Evolutionary conservation across 2,113 vertebrate genomes (phyloP), one percentile per base, ranked within the genome.

Genomic region (Meleagris gallopavo): DNA sequence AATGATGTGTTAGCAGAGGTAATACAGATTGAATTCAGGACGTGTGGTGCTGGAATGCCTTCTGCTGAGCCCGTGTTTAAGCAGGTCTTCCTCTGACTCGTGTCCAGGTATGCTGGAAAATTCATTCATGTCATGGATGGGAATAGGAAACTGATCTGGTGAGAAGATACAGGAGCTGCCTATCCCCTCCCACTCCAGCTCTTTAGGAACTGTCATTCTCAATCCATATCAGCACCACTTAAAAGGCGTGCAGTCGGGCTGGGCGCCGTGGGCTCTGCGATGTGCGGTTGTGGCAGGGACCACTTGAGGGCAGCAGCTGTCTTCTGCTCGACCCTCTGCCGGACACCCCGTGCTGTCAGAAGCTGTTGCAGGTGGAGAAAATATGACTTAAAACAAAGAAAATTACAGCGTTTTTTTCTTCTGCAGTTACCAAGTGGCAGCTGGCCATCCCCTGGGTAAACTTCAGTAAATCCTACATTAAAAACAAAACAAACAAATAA

Each of bases 221-320:
- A 15, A 10, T 29, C 36, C 5, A 0, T 21, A 6, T 13, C 13
- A 14, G 52, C 14, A 16, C 14, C 27, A 16, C 52, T 29, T 16
- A 16, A 16, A 54, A 0, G 66, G 48, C 15, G 67, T 22, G 8
- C 22, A 40, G 14, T 43, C 10, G 6, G 11, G 18, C 55, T 8
- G 2, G 10, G 4, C 24, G n/a, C 79, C 17, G 70, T 0, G 30
- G 45, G 11, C 8, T 11, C 2, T 2, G 89, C 2, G 20, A 65
- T 10, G 3, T 75, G 83, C 2, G 41, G 73, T 41, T 19, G 0
- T 8, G 4, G 79, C 57, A 1, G 79, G 80, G 4, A 22, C 96
- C 96, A n/a, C 90, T 6, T 2, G 95, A 62, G 94, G 96, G 94
- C 96, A 82, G 83, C 73, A 95, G 43, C 64, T 16, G 22, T 7